These are phyloP conservation scores for Harpagoxenus sublaevis DNA, from an alignment of 2,888 invertebrate species.

Conservation along the genomic window DNA sequence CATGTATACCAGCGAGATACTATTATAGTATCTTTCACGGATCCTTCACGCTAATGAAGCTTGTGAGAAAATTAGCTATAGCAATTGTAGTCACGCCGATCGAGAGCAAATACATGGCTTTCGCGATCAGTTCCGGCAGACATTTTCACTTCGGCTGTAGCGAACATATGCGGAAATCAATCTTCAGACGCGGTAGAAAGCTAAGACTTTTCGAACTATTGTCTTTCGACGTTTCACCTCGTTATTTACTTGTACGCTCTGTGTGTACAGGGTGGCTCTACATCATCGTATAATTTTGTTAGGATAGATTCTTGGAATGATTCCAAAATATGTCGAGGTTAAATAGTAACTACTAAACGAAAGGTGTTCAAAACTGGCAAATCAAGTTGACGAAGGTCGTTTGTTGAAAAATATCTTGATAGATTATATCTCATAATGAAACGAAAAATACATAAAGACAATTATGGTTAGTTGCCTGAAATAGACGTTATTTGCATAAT, in stretches of 20 bases:
- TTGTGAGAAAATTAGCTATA: not conserved
- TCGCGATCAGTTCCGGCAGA: constrained; percentile 18
- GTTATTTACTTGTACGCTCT: not conserved
- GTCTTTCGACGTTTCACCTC: not conserved
- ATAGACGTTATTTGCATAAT: not conserved
- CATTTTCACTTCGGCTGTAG: not conserved
- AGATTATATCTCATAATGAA: not conserved
- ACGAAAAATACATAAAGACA: not conserved
- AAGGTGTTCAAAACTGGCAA: constrained; percentile 2
- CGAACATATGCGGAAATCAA: not conserved
- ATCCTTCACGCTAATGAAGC: not conserved
- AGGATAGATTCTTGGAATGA: not conserved
- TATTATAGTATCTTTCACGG: not conserved
- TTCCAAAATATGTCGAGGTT: constrained; percentile 42
- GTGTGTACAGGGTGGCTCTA: not conserved
- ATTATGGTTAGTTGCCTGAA: not conserved
- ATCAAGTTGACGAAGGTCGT: constrained; percentile 25
- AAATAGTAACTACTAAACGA: not conserved
- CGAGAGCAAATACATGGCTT: constrained; percentile 7
- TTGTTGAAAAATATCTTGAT: not conserved
- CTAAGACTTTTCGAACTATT: constrained; percentile 54
- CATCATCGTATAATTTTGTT: constrained; percentile 4
- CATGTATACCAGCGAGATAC: not conserved
- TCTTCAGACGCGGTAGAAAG: constrained; percentile 56
- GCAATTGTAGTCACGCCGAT: constrained; percentile 1